Evolutionary conservation across 2,797 vertebrate species (phyloP).

Genomic region (Champsocephalus esox): DNA sequence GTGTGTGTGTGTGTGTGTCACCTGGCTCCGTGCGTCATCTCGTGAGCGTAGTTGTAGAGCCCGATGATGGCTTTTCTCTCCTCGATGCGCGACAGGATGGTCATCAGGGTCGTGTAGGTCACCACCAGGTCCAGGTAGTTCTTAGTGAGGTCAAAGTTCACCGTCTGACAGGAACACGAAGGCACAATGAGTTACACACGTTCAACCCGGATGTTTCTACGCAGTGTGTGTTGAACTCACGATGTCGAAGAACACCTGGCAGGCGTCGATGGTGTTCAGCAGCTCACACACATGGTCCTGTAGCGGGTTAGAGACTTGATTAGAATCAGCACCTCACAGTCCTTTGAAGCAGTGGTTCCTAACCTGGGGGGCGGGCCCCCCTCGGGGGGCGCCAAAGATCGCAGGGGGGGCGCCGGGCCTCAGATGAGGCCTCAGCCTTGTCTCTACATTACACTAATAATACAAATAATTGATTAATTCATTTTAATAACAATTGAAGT

Average conservation of each 20-base stretch:
- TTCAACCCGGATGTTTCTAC: no score
- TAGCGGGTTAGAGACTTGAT: neutral
- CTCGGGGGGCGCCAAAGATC: no score
- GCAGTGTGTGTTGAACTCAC: constrained; percentile 84
- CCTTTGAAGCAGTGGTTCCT: no score
- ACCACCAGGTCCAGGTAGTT: constrained; percentile 98
- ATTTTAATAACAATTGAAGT: no score
- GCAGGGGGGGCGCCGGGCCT: no score
- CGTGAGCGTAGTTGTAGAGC: constrained; percentile 97
- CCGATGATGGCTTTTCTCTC: constrained; percentile 99
- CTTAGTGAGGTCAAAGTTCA: constrained; percentile 98
- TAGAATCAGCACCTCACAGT: neutral
- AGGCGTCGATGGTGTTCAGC: constrained; percentile 97
- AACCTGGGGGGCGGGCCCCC: no score
- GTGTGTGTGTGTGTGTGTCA: constrained; percentile 62
- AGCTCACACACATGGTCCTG: constrained; percentile 99
- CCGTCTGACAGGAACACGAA: constrained; percentile 83
- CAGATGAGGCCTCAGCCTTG: no score
- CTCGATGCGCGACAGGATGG: constrained; percentile 95
- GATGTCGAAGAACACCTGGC: constrained; percentile 99
- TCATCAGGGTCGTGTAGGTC: constrained; percentile 98
- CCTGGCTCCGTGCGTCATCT: constrained; percentile 99
- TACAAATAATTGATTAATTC: no score
- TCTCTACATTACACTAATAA: no score
- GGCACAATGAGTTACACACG: no score